Percentiles rank a stretch among this genome's conserved stretches.
phyloP scores from a whole-genome alignment of 2,888 invertebrate genomes.

The Imbricaverruca yamaguchii region DNA sequence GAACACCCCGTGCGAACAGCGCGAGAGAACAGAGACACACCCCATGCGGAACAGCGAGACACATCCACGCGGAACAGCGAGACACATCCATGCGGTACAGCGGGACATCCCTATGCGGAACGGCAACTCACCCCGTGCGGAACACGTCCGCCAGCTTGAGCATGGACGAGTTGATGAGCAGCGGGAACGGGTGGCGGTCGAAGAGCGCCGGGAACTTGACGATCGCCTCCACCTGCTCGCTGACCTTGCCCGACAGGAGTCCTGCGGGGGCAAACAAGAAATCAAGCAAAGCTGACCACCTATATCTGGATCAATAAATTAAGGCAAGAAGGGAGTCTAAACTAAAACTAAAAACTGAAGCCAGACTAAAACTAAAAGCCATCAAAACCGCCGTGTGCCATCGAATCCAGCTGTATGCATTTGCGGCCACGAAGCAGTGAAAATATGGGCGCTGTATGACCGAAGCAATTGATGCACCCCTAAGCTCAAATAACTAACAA shows the following conservation, averaged over 20 bases:
- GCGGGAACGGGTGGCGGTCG: conserved; percentile 96
- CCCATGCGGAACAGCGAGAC: too few relatives aligned
- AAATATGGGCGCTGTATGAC: too few relatives aligned
- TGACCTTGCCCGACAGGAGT: conserved; percentile 77
- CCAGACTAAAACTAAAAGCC: not conserved
- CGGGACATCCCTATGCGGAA: too few relatives aligned
- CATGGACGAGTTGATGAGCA: conserved; percentile 91
- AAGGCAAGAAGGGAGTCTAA: too few relatives aligned
- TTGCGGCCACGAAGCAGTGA: not conserved
- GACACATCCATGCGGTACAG: too few relatives aligned
- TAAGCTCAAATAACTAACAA: too few relatives aligned
- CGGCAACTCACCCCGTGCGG: conserved; percentile 54
- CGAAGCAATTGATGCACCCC: too few relatives aligned
- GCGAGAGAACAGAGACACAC: too few relatives aligned
- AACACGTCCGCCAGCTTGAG: conserved; percentile 92
- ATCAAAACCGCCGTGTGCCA: not conserved
- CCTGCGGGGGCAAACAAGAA: conserved; percentile 48
- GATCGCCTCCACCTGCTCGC: conserved; percentile 95
- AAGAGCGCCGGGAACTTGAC: conserved; percentile 89
- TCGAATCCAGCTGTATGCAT: not conserved
- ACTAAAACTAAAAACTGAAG: too few relatives aligned
- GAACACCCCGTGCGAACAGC: too few relatives aligned
- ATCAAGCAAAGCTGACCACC: not conserved
- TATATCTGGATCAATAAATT: not conserved
- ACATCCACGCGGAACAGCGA: too few relatives aligned